Conservation (phyloP, 2,888 invertebrate species). For the Sphaerophoria rueppellii region DNA sequence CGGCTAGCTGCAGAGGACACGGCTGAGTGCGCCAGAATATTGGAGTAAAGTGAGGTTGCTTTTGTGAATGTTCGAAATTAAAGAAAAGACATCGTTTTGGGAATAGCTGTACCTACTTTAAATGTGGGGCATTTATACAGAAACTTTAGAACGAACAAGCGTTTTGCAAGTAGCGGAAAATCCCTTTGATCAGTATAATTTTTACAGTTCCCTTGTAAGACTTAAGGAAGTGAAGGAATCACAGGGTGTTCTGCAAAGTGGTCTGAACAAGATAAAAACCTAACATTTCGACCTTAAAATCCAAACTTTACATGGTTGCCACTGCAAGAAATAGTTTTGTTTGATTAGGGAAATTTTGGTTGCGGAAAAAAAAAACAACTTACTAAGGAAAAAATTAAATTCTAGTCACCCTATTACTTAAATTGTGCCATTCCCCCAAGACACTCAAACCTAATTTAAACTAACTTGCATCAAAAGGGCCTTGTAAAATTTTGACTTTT, state of each 20-base stretch:
- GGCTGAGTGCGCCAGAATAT: slow-evolving; percentile 25
- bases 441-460: neutral
- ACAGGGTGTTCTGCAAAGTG: neutral
- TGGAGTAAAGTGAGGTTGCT: neutral
- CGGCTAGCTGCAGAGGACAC: slow-evolving; percentile 28
- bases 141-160: slow-evolving; percentile 25
- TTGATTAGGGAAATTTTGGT: too few species aligned
- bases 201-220: slow-evolving; percentile 18
- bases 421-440: slow-evolving; percentile 1
- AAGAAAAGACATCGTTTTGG: slow-evolving; percentile 61
- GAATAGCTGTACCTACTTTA: neutral
- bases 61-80: slow-evolving; percentile 54
- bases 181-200: slow-evolving; percentile 35
- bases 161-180: slow-evolving; percentile 19
- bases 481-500: slow-evolving; percentile 26
- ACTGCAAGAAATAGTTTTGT: too few species aligned
- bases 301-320: too few species aligned
- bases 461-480: neutral
- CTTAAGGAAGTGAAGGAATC: neutral
- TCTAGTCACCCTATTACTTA: too few species aligned
- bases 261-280: neutral
- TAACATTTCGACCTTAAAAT: too few species aligned
- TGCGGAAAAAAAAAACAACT: too few species aligned
- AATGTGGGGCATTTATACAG: neutral
- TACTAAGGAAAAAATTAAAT: too few species aligned